Conservation (phyloP, 2,113 vertebrate genomes). For the Pongo abelii region DNA sequence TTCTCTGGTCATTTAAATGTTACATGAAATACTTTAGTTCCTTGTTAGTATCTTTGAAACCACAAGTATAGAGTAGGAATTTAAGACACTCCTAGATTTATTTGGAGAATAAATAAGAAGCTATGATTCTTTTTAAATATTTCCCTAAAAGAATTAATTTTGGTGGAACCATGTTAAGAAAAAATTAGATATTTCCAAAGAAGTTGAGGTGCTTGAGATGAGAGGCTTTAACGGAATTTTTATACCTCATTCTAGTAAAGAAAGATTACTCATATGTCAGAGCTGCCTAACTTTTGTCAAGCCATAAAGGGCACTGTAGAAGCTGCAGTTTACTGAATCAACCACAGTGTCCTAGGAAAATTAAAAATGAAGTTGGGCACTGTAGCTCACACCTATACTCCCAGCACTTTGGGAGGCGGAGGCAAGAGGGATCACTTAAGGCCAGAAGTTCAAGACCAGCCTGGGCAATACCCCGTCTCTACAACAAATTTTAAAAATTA, state of each 20-base stretch:
- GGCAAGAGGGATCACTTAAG: no score
- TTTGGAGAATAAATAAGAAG: background rate
- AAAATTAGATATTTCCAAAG: background rate
- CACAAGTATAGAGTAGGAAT: background rate
- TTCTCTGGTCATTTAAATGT: background rate
- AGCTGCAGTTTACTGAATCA: background rate
- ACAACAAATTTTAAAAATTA: no score
- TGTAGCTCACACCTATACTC: no score
- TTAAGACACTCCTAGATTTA: background rate
- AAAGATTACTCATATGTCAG: background rate
- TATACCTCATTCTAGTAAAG: background rate
- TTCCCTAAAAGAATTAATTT: slow-evolving; percentile 20
- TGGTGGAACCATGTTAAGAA: background rate
- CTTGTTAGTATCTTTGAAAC: background rate
- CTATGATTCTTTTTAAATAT: background rate
- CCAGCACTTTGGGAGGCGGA: no score
- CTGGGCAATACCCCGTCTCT: no score
- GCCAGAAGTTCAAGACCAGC: no score
- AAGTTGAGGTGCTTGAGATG: background rate
- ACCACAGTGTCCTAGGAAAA: background rate
- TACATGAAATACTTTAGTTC: background rate
- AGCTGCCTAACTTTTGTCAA: background rate
- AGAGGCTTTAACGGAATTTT: background rate
- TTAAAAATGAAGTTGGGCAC: background rate
- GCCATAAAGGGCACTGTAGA: background rate